Conservation (phyloP, 2,888 invertebrate species). For the Pegoplata infirma region DNA sequence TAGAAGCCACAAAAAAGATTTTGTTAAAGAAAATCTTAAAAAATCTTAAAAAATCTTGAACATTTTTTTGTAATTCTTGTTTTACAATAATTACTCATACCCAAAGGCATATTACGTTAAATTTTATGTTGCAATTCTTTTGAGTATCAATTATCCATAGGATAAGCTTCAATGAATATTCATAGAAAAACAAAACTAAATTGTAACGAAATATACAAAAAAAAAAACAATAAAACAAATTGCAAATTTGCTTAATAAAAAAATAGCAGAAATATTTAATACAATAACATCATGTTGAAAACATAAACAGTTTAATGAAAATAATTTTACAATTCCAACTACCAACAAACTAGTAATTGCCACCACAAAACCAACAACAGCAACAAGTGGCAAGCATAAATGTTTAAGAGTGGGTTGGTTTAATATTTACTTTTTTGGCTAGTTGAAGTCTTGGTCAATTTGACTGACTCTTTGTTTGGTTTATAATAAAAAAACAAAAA, state of each 20-base stretch:
- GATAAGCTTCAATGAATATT: constrained; percentile 31
- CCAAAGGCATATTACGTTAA: not conserved
- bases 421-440: not conserved
- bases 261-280: not conserved
- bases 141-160: constrained; percentile 30
- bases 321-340: constrained; percentile 32
- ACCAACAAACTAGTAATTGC: not conserved
- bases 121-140: not conserved
- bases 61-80: not conserved
- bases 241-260: constrained; percentile 39
- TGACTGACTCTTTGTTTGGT: not conserved
- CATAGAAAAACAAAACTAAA: not conserved
- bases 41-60: not conserved
- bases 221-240: constrained; percentile 49
- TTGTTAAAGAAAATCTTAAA: too few relatives aligned
- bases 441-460: not conserved
- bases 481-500: not conserved
- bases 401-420: constrained; percentile 39
- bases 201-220: constrained; percentile 25
- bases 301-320: constrained; percentile 31
- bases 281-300: constrained; percentile 38
- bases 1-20: too few relatives aligned
- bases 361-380: not conserved
- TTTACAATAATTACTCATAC: constrained; percentile 9
- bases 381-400: constrained; percentile 21